Evolutionary conservation across 2,113 vertebrate genomes (phyloP).

Genomic region (Cairina moschata): DNA sequence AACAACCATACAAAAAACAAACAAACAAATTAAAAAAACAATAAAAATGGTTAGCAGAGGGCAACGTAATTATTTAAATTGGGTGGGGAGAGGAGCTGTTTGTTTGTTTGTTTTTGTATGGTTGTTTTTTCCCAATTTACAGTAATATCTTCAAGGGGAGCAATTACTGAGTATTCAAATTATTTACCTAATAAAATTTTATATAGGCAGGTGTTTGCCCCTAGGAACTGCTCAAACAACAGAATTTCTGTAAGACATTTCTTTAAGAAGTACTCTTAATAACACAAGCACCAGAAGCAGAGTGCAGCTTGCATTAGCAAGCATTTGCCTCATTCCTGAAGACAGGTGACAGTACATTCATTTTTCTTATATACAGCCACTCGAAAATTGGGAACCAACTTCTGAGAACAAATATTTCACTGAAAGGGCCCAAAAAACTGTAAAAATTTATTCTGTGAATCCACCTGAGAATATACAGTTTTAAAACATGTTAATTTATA

Average conservation of each 20-base stretch:
- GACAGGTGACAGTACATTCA: background rate
- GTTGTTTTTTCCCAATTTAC: background rate
- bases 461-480: slow-evolving; percentile 45
- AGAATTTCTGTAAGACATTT: slow-evolving; percentile 45
- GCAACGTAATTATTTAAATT: background rate
- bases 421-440: background rate
- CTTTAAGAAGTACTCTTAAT: background rate
- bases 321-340: background rate
- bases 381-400: background rate
- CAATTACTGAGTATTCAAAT: slow-evolving; percentile 52
- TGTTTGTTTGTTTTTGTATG: no score
- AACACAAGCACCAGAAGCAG: background rate
- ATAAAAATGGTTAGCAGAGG: no score
- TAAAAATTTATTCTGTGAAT: slow-evolving; percentile 35
- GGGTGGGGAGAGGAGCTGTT: background rate
- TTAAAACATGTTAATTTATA: slow-evolving; percentile 79
- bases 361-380: background rate
- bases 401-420: slow-evolving; percentile 33
- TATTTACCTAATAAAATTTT: slow-evolving; percentile 58
- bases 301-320: background rate
- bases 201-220: slow-evolving; percentile 59
- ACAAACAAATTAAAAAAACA: no score
- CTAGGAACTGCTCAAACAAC: slow-evolving; percentile 45
- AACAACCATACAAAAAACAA: no score
- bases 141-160: background rate